Evolutionary conservation across 1,140 invertebrate species (phyloP), one percentile per base, ranked within the genome.

Genomic region (Caenorhabditis latens): DNA sequence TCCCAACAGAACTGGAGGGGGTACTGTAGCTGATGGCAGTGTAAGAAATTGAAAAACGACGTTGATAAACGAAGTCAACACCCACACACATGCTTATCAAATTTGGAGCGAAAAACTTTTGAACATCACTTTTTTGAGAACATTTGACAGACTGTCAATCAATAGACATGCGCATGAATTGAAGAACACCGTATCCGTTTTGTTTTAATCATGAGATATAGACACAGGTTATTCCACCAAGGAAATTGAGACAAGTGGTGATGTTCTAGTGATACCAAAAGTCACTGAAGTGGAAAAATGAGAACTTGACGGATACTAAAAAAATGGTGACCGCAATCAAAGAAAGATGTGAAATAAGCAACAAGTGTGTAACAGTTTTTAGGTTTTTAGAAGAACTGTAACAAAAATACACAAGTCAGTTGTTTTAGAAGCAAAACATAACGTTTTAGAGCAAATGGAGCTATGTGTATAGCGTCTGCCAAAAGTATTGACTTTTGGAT

Each of bases 81-180:
- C 65, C 21, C 32, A 40, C 19, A 71, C 65, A 79, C 71, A 79
- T 79, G 71, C 71, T 79, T 79, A 79, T 79, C 71, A 79, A 79
- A 79, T 79, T 79, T 79, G n/a, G 71, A 79, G 71, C 71, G 71
- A 9, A 79, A 46, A n/a, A 79, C 50, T 79, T 53, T 50, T 13
- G 71, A 79, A 79, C 71, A 79, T 79, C 71, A 79, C 13, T 50
- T 79, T 79, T 79, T 79, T 79, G n/a, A 50, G n/a, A 79, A 79
- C 4, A 79, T 43, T 71, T 32, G 24, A 71, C 46, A 13, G 46
- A 21, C 43, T 21, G n/a, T 79, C 71, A 21, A n/a, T 46, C 42
- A 71, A 71, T 71, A 8, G 43, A 71, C 61, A 63, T 40, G 32
- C 21, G 16, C 65, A 16, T 13, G 71, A 79, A 79, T 13, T 21